Evolutionary conservation across 2,113 vertebrate species (phyloP), one percentile per base, ranked within the genome.

Genomic region (Platysternon megacephalum): DNA sequence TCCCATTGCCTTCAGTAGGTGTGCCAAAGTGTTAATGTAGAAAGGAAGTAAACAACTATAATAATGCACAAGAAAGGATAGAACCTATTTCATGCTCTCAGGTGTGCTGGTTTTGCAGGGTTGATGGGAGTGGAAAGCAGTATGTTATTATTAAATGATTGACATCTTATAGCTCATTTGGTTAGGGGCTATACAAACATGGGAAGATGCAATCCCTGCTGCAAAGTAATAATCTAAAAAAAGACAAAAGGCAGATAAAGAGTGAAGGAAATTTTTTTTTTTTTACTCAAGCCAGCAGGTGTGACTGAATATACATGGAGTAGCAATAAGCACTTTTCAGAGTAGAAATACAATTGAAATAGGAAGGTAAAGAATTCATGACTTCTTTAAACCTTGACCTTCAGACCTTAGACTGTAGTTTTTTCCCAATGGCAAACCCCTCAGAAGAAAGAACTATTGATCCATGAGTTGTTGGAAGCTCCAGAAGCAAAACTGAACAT

Each of bases 81-180:
- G 72, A 76, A 26, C 72, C 22, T 8, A 12, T 44, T 24, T 44
- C 0, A 1, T 35, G 17, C 29, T 35, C 17, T n/a, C 6, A 86
- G 28, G 24, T 35, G 79, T 7, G 10, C 1, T 1, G 52, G 24
- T 28, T 82, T 52, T 26, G 7, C 26, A 28, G 52, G 39, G 39
- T 52, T 56, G 39, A 56, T 28, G 24, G n/a, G 39, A n/a, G 8
- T 19, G 52, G 8, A n/a, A 56, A 56, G 39, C n/a, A 56, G 39
- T n/a, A 82, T 5, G 2, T 29, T 24, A 4, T 10, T 74, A 44
- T 44, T 76, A 21, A 26, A 76, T 42, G 39, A 42, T 56, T 82
- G 28, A 42, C 26, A 56, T 16, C 24, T 82, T 26, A 29, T 4
- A 9, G 13, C 14, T 29, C 13, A 10, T 39, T 55, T 13, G 13